Evolutionary conservation across 1,140 invertebrate species (phyloP), one percentile per base, ranked within the genome.

Genomic region (Diabrotica undecimpunctata): DNA sequence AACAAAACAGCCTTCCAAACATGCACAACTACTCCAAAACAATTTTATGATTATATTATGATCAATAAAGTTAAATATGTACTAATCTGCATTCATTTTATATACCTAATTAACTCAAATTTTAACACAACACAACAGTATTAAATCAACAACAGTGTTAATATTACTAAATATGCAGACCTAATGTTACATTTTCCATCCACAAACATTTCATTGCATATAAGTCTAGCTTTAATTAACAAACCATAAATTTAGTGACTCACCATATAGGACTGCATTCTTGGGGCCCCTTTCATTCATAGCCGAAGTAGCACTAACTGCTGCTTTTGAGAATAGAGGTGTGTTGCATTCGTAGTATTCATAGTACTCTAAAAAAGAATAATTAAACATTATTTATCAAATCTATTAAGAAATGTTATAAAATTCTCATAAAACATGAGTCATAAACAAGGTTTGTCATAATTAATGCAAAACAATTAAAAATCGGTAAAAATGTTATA

Each of bases 261-360:
- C 85, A 94, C 92, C 91, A 83, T 92, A 86, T 54, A 94, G 80
- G 73, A 85, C 85, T 5, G 92, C 92, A 82, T 94, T 91, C 39
- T 90, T 83, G 36, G 93, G 87, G 63, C 90, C 92, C 78, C 92
- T 83, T 66, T 90, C 90, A 25, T 84, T 82, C 61, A 93, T 80
- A 66, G 87, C 89, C 6, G 91, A 91, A 50, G 92, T 94, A 37
- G 92, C 92, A 74, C 82, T 88, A 39, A 95, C 74, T 60, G 83
- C 83, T 68, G 91, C 87, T 73, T 79, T 83, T 3, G 89, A 86
- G 71, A 94, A 79, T 46, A 94, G 79, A n/a, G 91, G 88, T 67
- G 86, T 83, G 76, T 90, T 91, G 78, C 92, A 94, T 79, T 92
- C 90, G 79, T 90, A 89, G 69, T 88, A 85, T 75, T 84, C 83